A percentile compares a stretch with the other conserved stretches of the same genome.
Evolutionary conservation across 2,888 invertebrate species (phyloP).

Genomic region (Diaprepes abbreviatus): DNA sequence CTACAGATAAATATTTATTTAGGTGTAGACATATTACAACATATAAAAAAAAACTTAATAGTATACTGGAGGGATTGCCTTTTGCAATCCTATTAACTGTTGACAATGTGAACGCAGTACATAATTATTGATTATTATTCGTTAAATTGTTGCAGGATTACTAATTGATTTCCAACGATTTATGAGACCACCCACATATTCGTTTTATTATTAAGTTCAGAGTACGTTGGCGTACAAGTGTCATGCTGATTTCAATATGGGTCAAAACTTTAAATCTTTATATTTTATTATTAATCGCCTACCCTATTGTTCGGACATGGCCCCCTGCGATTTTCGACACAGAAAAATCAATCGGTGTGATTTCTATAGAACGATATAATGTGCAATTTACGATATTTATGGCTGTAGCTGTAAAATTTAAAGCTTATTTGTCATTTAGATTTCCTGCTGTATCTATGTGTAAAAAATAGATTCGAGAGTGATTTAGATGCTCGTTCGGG

Average conservation of each 20-base stretch:
- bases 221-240: constrained; percentile 44
- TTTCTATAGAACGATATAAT: background rate
- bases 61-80: too few species aligned
- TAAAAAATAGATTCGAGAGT: too few species aligned
- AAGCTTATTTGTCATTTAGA: too few species aligned
- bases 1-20: too few species aligned
- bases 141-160: constrained; percentile 12
- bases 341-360: background rate
- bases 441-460: too few species aligned
- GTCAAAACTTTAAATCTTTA: constrained; percentile 40
- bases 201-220: constrained; percentile 29
- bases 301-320: constrained; percentile 37
- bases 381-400: background rate
- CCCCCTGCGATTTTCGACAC: constrained; percentile 35
- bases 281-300: constrained; percentile 44
- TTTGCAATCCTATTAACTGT: too few species aligned
- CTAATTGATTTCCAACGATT: constrained; percentile 27
- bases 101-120: background rate
- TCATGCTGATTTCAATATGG: constrained; percentile 46
- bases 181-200: constrained; percentile 32
- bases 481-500: too few species aligned
- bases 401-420: too few species aligned
- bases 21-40: too few species aligned
- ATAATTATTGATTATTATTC: constrained; percentile 6
- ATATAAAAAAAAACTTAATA: too few species aligned